phyloP scores from a whole-genome alignment of 1,140 invertebrate species.

The Campoletis sonorensis region DNA sequence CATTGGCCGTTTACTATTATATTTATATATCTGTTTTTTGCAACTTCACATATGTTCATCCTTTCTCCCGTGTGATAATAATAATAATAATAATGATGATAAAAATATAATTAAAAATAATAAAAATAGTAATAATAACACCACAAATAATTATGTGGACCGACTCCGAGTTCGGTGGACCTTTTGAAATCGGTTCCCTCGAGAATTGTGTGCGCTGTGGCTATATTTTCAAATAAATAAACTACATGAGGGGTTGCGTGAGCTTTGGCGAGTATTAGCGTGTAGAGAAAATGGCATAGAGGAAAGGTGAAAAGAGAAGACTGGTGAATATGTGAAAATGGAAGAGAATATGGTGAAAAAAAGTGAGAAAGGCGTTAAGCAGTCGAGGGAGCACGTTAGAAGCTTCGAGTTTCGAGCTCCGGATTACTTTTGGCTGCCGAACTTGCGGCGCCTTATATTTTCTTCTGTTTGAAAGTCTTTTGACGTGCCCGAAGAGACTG shows the following conservation, averaged over 20 bases:
- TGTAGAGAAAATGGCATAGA: no score
- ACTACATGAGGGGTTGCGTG: not conserved
- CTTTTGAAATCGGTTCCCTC: not conserved
- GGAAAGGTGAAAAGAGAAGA: no score
- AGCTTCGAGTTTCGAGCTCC: slow-evolving; percentile 61
- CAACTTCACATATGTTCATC: no score
- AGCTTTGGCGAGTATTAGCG: no score
- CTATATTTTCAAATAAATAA: not conserved
- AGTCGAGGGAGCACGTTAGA: slow-evolving; percentile 20
- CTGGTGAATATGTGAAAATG: no score
- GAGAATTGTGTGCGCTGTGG: not conserved
- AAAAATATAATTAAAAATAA: no score
- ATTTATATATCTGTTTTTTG: no score
- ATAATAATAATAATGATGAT: no score
- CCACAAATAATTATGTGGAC: not conserved
- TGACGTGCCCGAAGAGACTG: not conserved
- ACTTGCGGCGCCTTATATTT: not conserved
- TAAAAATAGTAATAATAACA: not conserved
- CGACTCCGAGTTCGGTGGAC: no score
- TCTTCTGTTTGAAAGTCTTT: not conserved
- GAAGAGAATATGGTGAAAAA: not conserved
- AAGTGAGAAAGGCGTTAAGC: not conserved
- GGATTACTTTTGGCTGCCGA: slow-evolving; percentile 50
- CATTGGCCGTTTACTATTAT: no score
- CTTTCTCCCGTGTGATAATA: no score